phyloP scores from a whole-genome alignment of 64 coral and sea anemone genomes.

The Montipora foliosa region DNA sequence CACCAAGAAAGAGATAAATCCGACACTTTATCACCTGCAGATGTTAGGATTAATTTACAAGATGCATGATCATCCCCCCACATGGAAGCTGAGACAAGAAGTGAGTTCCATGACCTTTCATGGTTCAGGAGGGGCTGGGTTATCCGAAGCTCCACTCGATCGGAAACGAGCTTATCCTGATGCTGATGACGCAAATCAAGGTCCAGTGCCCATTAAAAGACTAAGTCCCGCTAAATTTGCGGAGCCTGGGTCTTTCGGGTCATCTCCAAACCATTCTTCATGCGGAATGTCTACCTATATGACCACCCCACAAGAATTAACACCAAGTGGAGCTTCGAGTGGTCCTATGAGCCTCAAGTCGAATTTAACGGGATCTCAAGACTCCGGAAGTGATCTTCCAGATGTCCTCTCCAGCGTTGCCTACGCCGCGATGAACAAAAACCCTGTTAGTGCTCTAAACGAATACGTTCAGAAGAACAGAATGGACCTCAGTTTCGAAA shows the following conservation, averaged over 20 bases:
- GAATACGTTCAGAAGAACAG: slow-evolving; percentile 96
- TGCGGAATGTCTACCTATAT: neutral
- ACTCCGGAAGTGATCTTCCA: neutral
- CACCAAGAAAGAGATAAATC: slow-evolving; percentile 94
- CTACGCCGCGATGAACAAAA: slow-evolving; percentile 93
- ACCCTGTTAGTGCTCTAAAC: slow-evolving; percentile 94
- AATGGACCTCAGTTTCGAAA: slow-evolving; percentile 78
- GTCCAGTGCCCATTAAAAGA: neutral
- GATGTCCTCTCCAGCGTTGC: slow-evolving; percentile 76
- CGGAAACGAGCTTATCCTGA: slow-evolving; percentile 26
- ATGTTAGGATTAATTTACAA: slow-evolving; percentile 83
- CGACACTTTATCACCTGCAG: slow-evolving; percentile 81
- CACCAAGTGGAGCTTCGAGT: neutral
- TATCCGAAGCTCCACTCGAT: neutral
- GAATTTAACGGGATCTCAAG: neutral
- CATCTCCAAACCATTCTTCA: neutral
- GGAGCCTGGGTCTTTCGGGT: neutral
- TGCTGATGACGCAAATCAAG: slow-evolving; percentile 8
- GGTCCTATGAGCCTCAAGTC: neutral
- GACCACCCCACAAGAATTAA: neutral
- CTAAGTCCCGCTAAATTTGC: neutral
- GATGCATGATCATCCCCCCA: slow-evolving; percentile 88
- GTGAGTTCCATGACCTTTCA: slow-evolving; percentile 29
- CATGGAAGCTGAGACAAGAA: slow-evolving; percentile 79
- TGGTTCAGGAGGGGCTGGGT: neutral